Conservation (phyloP, 1,140 invertebrate genomes). For the Dendrolimus kikuchii region DNA sequence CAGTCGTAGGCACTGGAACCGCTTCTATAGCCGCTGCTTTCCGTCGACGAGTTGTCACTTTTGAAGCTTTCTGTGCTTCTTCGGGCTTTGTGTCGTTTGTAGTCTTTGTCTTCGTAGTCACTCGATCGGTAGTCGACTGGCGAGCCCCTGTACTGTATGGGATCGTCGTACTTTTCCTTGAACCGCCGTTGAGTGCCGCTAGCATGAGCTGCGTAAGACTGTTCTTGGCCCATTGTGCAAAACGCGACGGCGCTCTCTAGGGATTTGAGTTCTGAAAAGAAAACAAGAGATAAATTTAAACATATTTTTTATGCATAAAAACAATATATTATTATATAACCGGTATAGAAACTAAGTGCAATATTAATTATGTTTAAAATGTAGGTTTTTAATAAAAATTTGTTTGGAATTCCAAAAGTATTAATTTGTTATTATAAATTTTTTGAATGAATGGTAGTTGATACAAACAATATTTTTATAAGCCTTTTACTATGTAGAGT, state of each 20-base stretch:
- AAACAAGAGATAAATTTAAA: background rate
- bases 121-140: slow-evolving; percentile 29
- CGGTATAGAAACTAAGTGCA: slow-evolving; percentile 1
- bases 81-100: slow-evolving; percentile 45
- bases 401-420: too few relatives aligned
- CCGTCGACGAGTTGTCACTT: slow-evolving; percentile 56
- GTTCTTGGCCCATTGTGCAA: slow-evolving; percentile 62
- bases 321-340: background rate
- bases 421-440: too few relatives aligned
- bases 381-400: too few relatives aligned
- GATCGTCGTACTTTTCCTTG: slow-evolving; percentile 49
- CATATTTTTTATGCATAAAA: background rate
- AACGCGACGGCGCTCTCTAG: slow-evolving; percentile 26
- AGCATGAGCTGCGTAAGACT: slow-evolving; percentile 49
- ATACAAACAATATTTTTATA: too few relatives aligned
- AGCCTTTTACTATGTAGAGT: too few relatives aligned
- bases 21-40: slow-evolving; percentile 63
- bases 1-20: slow-evolving; percentile 54
- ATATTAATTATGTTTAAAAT: too few relatives aligned
- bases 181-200: slow-evolving; percentile 45
- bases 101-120: slow-evolving; percentile 46
- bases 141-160: slow-evolving; percentile 34
- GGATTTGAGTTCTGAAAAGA: slow-evolving; percentile 32
- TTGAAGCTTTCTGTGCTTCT: slow-evolving; percentile 56
- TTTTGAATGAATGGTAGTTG: too few relatives aligned